Evolutionary conservation across 2,113 vertebrate species (phyloP).

Genomic region (Naja naja): DNA sequence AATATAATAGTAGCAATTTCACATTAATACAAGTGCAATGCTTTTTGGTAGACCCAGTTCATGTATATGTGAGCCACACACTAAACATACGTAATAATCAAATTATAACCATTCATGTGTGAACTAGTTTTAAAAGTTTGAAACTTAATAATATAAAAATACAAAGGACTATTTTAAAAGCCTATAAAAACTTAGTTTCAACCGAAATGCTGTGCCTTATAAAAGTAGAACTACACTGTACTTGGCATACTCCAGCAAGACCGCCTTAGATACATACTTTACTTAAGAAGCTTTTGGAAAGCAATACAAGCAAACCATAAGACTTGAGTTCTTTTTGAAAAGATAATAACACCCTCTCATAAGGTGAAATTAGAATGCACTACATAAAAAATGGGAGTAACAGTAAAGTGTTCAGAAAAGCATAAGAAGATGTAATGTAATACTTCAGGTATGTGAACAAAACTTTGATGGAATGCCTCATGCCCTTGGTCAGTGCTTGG

Average conservation of each 20-base stretch:
- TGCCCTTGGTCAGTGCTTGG: background rate
- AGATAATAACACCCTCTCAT: conserved; percentile 94
- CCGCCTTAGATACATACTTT: conserved; percentile 92
- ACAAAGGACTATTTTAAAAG: background rate
- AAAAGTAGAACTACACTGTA: background rate
- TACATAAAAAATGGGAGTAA: conserved; percentile 3
- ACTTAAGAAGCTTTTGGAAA: conserved; percentile 98
- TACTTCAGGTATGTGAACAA: conserved; percentile 36
- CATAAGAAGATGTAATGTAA: conserved; percentile 15
- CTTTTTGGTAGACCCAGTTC: background rate
- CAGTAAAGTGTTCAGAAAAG: conserved; percentile 24
- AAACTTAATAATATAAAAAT: background rate
- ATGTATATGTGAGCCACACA: background rate
- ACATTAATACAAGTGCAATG: background rate
- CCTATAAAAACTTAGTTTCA: background rate
- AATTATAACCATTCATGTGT: background rate
- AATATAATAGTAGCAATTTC: background rate
- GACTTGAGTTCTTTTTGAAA: conserved; percentile 99
- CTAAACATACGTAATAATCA: background rate
- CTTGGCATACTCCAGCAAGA: conserved; percentile 64
- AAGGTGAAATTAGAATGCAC: conserved; percentile 69
- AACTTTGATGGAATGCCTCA: background rate
- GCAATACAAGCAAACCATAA: conserved; percentile 98
- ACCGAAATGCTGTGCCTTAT: background rate
- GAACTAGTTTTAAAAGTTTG: background rate